Percentiles rank a stretch among this genome's conserved stretches.
Evolutionary conservation across 2,113 vertebrate species (phyloP).

Genomic region (Carassius carassius): DNA sequence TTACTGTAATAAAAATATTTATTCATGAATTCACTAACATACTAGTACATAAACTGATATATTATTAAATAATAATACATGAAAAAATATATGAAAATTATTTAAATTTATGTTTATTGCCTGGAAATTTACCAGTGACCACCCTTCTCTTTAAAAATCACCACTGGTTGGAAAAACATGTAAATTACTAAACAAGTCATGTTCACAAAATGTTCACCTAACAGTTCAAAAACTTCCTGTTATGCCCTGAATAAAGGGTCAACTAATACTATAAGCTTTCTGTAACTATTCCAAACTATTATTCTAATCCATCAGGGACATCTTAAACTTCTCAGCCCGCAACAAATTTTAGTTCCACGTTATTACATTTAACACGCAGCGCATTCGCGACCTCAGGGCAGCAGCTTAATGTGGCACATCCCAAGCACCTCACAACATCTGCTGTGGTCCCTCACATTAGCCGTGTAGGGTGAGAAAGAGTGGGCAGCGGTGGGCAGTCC

Average conservation of each 20-base stretch:
- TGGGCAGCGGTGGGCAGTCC: conserved; percentile 58
- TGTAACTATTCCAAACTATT: conserved; percentile 63
- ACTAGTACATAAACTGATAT: too few species aligned
- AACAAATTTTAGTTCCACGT: conserved; percentile 62
- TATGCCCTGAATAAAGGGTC: conserved; percentile 26
- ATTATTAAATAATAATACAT: too few species aligned
- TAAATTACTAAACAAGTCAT: neutral
- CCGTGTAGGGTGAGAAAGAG: conserved; percentile 62
- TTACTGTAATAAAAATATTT: too few species aligned
- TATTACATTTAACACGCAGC: conserved; percentile 68
- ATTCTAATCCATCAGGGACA: conserved; percentile 68
- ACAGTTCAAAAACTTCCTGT: conserved; percentile 15
- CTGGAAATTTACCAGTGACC: neutral
- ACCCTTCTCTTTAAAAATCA: neutral
- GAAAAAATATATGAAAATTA: too few species aligned
- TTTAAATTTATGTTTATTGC: too few species aligned
- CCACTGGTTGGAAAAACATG: neutral
- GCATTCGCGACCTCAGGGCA: conserved; percentile 61
- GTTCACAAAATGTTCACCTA: neutral
- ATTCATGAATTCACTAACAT: too few species aligned
- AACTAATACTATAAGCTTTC: conserved; percentile 9
- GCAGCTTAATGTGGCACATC: conserved; percentile 61
- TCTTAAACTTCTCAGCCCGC: conserved; percentile 61
- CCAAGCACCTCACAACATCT: conserved; percentile 64
- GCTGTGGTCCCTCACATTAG: conserved; percentile 70